Percentiles rank a stretch among this genome's conserved stretches.
phyloP scores from a whole-genome alignment of 2,797 vertebrate species.

The Stomatorhinus walkeri region DNA sequence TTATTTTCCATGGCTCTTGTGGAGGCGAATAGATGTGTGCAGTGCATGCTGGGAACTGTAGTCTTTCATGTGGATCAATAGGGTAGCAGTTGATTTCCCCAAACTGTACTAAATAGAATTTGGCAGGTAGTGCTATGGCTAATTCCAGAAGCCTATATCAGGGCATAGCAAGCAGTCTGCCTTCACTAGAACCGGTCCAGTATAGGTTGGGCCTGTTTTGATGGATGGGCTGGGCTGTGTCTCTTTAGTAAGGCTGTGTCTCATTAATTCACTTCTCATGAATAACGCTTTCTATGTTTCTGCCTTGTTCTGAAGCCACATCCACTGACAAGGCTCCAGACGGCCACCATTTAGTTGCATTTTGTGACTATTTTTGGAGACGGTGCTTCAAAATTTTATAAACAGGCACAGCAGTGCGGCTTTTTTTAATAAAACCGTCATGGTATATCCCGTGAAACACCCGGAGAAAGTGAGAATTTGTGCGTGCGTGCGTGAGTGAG shows the following conservation, averaged over 20 bases:
- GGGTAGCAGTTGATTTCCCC: not conserved
- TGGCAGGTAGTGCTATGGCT: not conserved
- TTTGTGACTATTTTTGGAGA: not conserved
- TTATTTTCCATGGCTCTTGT: not conserved
- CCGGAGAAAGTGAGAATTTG: not conserved
- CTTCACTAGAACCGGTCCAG: not conserved
- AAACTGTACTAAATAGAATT: not conserved
- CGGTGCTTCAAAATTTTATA: not conserved
- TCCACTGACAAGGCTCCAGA: not conserved
- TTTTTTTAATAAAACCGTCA: not conserved
- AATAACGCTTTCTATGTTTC: not conserved
- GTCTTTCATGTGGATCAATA: not conserved
- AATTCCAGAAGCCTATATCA: not conserved
- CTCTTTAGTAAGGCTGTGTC: not conserved
- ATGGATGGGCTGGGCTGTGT: not conserved
- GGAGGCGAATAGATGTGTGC: not conserved
- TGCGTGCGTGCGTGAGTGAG: not conserved
- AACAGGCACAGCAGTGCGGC: not conserved
- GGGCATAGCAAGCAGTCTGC: not conserved
- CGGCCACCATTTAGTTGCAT: not conserved
- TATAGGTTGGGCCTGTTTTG: not conserved
- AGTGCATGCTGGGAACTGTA: not conserved
- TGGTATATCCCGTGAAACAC: not conserved
- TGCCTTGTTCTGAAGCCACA: not conserved
- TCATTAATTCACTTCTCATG: not conserved